These are phyloP conservation scores for Oncorhynchus kisutch DNA, from an alignment of 2,113 vertebrate species.

Conservation along the genomic window DNA sequence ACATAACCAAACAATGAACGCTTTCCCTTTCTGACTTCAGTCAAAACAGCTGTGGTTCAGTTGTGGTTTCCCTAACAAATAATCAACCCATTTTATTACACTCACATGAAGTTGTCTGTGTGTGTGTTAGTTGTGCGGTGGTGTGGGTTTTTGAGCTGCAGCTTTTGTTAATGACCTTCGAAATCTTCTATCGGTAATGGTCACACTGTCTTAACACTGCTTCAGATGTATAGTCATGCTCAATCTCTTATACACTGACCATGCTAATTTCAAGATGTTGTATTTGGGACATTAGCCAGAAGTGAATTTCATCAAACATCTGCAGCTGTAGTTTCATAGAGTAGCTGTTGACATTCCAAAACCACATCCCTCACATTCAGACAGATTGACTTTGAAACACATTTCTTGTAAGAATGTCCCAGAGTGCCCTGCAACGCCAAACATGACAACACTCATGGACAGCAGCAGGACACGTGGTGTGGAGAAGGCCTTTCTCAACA, in stretches of 20 bases:
- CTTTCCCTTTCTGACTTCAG: conserved; percentile 21
- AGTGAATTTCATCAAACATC: conserved; percentile 35
- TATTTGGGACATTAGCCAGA: conserved; percentile 16
- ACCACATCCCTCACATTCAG: background rate
- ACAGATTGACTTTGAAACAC: conserved; percentile 18
- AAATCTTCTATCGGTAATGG: conserved; percentile 27
- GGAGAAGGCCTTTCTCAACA: background rate
- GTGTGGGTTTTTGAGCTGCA: conserved; percentile 36
- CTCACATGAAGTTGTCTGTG: conserved; percentile 35
- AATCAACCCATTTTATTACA: conserved; percentile 34
- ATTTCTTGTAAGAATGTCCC: conserved; percentile 27
- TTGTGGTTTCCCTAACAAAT: conserved; percentile 38
- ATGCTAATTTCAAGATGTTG: conserved; percentile 10
- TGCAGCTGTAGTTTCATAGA: conserved; percentile 23
- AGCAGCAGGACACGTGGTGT: background rate
- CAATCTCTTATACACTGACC: conserved; percentile 3
- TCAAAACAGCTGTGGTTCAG: conserved; percentile 40
- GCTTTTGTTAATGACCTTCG: conserved; percentile 26
- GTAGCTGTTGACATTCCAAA: conserved; percentile 18
- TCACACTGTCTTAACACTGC: conserved; percentile 23
- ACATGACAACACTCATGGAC: background rate
- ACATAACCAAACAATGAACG: conserved; percentile 37
- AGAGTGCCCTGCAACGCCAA: background rate
- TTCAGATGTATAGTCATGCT: conserved; percentile 21
- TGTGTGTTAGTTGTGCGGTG: background rate